Conservation (phyloP, 2,888 invertebrate genomes). For the Polietes domitor region DNA sequence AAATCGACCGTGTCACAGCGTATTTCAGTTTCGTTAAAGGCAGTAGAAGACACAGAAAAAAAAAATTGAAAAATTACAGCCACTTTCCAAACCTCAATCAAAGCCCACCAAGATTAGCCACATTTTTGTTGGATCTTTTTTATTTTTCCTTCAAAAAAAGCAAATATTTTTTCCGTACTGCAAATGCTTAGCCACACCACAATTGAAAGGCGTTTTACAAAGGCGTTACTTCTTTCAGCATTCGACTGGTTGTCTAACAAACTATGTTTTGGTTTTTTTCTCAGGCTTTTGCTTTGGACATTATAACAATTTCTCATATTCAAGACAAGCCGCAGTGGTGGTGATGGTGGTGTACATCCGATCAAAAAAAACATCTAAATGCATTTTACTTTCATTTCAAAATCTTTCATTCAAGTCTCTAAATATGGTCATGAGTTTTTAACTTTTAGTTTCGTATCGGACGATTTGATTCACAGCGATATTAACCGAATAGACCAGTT, state of each 20-base stretch:
- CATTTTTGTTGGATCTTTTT: not conserved
- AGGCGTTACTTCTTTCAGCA: slow-evolving; percentile 41
- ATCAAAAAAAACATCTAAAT: no score
- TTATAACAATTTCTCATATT: not conserved
- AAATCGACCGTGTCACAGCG: not conserved
- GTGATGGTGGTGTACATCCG: no score
- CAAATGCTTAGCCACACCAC: no score
- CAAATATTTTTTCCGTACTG: not conserved
- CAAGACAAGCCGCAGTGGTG: not conserved
- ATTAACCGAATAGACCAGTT: slow-evolving; percentile 4
- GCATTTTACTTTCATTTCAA: slow-evolving; percentile 19
- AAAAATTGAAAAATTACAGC: not conserved
- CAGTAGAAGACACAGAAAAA: not conserved
- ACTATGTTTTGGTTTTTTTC: not conserved
- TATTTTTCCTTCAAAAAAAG: not conserved
- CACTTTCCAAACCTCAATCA: slow-evolving; percentile 1
- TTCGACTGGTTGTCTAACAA: slow-evolving; percentile 36
- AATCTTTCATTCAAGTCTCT: not conserved
- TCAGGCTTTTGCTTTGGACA: not conserved
- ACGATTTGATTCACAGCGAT: not conserved
- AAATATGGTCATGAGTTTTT: not conserved
- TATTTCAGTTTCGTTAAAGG: not conserved
- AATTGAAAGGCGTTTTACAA: slow-evolving; percentile 50
- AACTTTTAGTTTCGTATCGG: slow-evolving; percentile 3
- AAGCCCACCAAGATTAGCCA: slow-evolving; percentile 2